Base-by-base conservation (phyloP, 2,888 invertebrate genomes). In the Mythimna loreyi region DNA sequence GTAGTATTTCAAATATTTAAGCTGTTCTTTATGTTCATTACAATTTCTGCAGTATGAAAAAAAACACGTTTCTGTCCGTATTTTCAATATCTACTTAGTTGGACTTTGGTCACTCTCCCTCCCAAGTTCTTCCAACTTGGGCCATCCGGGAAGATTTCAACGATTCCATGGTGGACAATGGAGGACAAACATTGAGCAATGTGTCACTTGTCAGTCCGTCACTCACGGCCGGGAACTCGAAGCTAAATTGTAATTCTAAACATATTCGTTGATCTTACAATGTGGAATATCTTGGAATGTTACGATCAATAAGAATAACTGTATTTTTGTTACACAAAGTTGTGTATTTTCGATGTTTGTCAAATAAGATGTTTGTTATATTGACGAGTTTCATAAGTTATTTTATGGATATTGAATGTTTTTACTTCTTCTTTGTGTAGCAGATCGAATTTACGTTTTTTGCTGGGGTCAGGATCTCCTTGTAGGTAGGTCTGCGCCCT, bases 201-300 rank as follows among this genome's bases (percentile, higher is more conserved):
- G 76, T 75, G 82, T 77, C 83, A 80, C 66, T 67, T 75, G 77
- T 81, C 69, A 63, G 69, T 73, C 52, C 13, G 69, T 69, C 80
- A 72, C 72, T 71, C 75, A 71, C 64, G 68, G 67, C 67, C 62
- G 67, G 69, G 77, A 79, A 72, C 78, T 57, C 62, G 74, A 72
- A 60, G 55, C 69, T 71, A 78, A 83, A 83, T 82, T 79, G 78
- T 85, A 73, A 75, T 83, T 78, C 79, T 78, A 81, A 83, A 83
- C 78, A 75, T 66, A 70, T 62, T 50, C 55, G 49, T 55, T 69
- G 66, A 83, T 82, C 78, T 78, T 52, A 67, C 67, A 59, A 59
- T 69, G 58, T 70, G 56, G 72, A 70, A 75, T 80, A 80, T 73
- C 40, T 58, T 45, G 67, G 65, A 79, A 79, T 67, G 70, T 70